phyloP scores from a whole-genome alignment of 2,888 invertebrate genomes.

The Drosophila anceps region DNA sequence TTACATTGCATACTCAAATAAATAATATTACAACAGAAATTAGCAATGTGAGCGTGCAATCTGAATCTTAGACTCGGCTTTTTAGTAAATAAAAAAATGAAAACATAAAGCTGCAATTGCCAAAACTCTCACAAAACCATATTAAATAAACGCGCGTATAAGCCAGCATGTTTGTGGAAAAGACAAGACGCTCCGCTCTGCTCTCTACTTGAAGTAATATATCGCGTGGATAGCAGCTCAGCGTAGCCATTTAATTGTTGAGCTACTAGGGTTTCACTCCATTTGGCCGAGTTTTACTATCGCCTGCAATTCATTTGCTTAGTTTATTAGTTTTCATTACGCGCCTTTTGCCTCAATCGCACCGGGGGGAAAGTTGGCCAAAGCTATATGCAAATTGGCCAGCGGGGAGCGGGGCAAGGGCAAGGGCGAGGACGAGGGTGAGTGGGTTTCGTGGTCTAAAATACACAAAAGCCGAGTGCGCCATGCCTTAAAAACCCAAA shows the following conservation, averaged over 20 bases:
- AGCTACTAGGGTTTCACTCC: neutral
- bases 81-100: too few relatives aligned
- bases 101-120: too few relatives aligned
- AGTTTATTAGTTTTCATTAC: slow-evolving; percentile 59
- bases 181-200: neutral
- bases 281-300: slow-evolving; percentile 3
- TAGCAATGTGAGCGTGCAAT: neutral
- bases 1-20: too few relatives aligned
- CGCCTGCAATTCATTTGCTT: slow-evolving; percentile 47
- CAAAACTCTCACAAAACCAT: neutral
- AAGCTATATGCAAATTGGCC: slow-evolving; percentile 47
- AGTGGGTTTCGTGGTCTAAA: neutral
- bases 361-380: slow-evolving; percentile 2
- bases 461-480: slow-evolving; percentile 23
- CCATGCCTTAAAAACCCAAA: slow-evolving; percentile 65
- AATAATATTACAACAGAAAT: neutral
- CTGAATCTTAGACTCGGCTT: neutral
- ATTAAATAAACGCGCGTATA: neutral
- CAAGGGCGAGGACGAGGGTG: neutral
- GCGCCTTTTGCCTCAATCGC: slow-evolving; percentile 32
- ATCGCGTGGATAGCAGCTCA: slow-evolving; percentile 2
- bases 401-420: neutral
- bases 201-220: neutral
- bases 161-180: too few relatives aligned
- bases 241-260: slow-evolving; percentile 11